Conservation (phyloP, 2,888 invertebrate genomes). For the Phortica okadai region DNA sequence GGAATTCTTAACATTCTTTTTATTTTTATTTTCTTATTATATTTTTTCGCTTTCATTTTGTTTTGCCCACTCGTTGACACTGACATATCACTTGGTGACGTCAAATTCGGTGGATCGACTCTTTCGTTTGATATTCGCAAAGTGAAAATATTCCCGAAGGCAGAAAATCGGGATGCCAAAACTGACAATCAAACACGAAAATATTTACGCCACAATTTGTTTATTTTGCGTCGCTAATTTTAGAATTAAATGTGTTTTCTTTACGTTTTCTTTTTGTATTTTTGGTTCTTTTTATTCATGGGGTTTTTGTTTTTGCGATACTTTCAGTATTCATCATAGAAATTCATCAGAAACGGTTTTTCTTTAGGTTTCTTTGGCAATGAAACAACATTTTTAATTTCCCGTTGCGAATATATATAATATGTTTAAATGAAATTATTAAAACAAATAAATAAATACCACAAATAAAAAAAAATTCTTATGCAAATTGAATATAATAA, state of each 20-base stretch:
- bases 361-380: too few relatives aligned
- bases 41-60: slow-evolving; percentile 47
- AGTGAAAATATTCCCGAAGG: neutral
- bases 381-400: too few relatives aligned
- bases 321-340: too few relatives aligned
- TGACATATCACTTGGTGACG: slow-evolving; percentile 63
- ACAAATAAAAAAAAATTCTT: too few relatives aligned
- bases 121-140: neutral
- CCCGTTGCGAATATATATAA: too few relatives aligned
- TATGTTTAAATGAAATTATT: too few relatives aligned
- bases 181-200: neutral
- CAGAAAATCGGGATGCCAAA: neutral
- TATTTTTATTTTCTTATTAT: slow-evolving; percentile 38
- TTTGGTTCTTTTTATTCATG: neutral
- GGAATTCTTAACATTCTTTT: slow-evolving; percentile 1
- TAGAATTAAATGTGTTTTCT: slow-evolving; percentile 21
- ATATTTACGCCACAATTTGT: slow-evolving; percentile 1
- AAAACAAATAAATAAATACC: too few relatives aligned
- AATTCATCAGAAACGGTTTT: too few relatives aligned
- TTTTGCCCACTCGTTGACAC: slow-evolving; percentile 65
- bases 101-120: slow-evolving; percentile 14
- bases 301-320: neutral
- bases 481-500: too few relatives aligned
- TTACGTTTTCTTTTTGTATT: neutral
- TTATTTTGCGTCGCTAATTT: slow-evolving; percentile 7